These are phyloP conservation scores for Chaenogobius annularis DNA, from an alignment of 2,113 vertebrate genomes.

Conservation along the genomic window DNA sequence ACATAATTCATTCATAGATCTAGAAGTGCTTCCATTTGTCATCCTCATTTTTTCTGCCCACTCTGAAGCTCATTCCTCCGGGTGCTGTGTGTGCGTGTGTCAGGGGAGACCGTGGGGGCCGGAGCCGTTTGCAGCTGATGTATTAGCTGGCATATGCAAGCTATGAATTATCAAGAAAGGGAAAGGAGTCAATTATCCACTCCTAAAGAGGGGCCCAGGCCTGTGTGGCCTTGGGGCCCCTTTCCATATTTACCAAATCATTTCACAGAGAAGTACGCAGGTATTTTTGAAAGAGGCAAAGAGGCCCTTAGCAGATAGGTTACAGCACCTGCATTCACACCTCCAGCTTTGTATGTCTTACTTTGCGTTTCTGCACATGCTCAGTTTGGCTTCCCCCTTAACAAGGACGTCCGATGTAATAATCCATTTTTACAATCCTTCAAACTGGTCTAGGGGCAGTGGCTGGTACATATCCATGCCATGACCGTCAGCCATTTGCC, in stretches of 20 bases:
- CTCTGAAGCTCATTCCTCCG: slow-evolving; percentile 77
- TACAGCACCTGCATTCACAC: slow-evolving; percentile 15
- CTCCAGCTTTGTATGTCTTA: slow-evolving; percentile 25
- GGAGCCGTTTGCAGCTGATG: slow-evolving; percentile 86
- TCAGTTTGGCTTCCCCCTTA: slow-evolving; percentile 29
- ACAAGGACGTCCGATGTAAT: slow-evolving; percentile 63
- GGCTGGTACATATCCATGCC: slow-evolving; percentile 63
- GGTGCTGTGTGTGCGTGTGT: slow-evolving; percentile 44
- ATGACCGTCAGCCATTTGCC: slow-evolving; percentile 75
- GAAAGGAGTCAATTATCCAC: slow-evolving; percentile 97
- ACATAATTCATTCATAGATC: slow-evolving; percentile 98
- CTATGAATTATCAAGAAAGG: slow-evolving; percentile 98
- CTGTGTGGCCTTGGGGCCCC: slow-evolving; percentile 90
- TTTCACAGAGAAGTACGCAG: slow-evolving; percentile 79
- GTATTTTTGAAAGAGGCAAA: slow-evolving; percentile 56
- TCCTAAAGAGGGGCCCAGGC: slow-evolving; percentile 92
- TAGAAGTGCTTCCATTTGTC: slow-evolving; percentile 91
- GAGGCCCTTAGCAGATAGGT: slow-evolving; percentile 21
- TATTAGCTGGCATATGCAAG: slow-evolving; percentile 99
- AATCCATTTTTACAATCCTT: slow-evolving; percentile 78
- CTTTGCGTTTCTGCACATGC: slow-evolving; percentile 28
- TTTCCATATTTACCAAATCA: slow-evolving; percentile 91
- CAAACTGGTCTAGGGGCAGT: slow-evolving; percentile 62
- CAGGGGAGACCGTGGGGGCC: slow-evolving; percentile 62
- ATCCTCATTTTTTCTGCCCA: slow-evolving; percentile 76